These are phyloP conservation scores for Dicyrtomina minuta DNA, from an alignment of 2,888 invertebrate species.

Conservation along the genomic window DNA sequence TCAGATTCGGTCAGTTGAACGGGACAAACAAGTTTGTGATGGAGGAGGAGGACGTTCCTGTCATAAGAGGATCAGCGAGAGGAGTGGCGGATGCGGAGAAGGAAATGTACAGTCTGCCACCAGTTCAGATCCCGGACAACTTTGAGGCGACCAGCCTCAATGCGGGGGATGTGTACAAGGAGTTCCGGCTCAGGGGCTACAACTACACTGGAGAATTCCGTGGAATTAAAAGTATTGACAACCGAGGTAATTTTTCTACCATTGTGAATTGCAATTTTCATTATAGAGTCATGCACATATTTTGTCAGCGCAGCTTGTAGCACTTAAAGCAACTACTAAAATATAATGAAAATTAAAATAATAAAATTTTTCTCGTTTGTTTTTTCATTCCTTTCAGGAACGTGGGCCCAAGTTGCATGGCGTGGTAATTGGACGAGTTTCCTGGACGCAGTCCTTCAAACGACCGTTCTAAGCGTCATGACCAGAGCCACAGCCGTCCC, in stretches of 20 bases:
- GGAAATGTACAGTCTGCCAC: conserved; percentile 1
- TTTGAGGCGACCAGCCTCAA: not conserved
- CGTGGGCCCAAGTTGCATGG: conserved; percentile 66
- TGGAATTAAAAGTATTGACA: conserved; percentile 75
- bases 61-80: conserved; percentile 72
- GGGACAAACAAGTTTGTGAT: conserved; percentile 84
- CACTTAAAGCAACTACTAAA: no score
- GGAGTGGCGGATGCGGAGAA: not conserved
- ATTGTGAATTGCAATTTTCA: no score
- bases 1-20: conserved; percentile 61
- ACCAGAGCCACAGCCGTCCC: conserved; percentile 28
- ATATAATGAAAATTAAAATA: no score
- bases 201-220: conserved; percentile 79
- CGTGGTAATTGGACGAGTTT: conserved; percentile 89
- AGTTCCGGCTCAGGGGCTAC: conserved; percentile 80
- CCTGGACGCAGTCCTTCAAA: conserved; percentile 92
- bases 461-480: conserved; percentile 11
- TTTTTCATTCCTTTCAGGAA: no score
- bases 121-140: not conserved
- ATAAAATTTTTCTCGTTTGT: no score
- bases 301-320: no score
- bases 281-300: no score
- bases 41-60: conserved; percentile 78
- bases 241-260: no score
- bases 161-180: conserved; percentile 76